These are phyloP conservation scores for Zhengitettix transpicula DNA, from an alignment of 2,888 invertebrate genomes.

Conservation along the genomic window DNA sequence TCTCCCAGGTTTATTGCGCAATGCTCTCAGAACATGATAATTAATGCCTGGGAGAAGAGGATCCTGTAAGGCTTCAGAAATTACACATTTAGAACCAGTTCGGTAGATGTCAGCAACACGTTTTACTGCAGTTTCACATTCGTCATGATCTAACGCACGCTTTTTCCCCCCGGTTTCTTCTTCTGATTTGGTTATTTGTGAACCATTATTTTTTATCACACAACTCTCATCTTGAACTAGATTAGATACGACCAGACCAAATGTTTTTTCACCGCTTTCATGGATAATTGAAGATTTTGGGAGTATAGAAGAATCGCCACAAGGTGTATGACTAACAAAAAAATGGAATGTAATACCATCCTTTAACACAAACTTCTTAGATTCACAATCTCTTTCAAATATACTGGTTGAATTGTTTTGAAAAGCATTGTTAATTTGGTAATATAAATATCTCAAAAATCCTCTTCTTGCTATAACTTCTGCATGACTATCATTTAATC, in stretches of 20 bases:
- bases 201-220: not conserved
- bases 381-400: slow-evolving; percentile 12
- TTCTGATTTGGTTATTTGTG: not conserved
- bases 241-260: not conserved
- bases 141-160: not conserved
- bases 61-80: slow-evolving; percentile 38
- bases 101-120: slow-evolving; percentile 35
- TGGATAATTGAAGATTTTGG: slow-evolving; percentile 27
- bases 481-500: slow-evolving; percentile 83
- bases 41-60: slow-evolving; percentile 34
- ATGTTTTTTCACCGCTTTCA: not conserved
- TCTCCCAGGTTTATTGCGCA: slow-evolving; percentile 73
- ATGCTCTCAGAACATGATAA: slow-evolving; percentile 52
- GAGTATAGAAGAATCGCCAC: slow-evolving; percentile 86
- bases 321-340: slow-evolving; percentile 74
- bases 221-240: not conserved
- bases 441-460: slow-evolving; percentile 59
- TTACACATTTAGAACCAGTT: slow-evolving; percentile 81
- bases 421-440: slow-evolving; percentile 28
- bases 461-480: slow-evolving; percentile 74
- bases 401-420: slow-evolving; percentile 18
- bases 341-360: slow-evolving; percentile 55
- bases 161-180: not conserved
- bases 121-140: not conserved
- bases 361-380: slow-evolving; percentile 31